These are phyloP conservation scores for Standfussiana lucernea DNA, from an alignment of 2,888 invertebrate species.

Conservation along the genomic window DNA sequence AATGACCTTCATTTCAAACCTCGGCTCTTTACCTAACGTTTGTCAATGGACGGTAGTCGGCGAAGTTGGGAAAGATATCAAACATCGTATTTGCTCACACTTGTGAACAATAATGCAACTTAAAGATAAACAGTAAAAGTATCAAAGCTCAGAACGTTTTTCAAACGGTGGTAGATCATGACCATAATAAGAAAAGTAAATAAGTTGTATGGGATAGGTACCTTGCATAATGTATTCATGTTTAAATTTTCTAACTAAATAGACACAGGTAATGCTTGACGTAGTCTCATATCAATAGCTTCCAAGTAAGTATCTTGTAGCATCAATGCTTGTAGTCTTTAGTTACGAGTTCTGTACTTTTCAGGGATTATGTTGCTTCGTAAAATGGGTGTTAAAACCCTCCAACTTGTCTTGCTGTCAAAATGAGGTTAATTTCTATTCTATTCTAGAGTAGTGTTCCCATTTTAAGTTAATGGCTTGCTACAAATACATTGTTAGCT, in stretches of 20 bases:
- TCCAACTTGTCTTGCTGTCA: neutral
- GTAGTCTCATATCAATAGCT: neutral
- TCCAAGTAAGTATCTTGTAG: neutral
- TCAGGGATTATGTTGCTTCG: neutral
- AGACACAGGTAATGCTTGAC: neutral
- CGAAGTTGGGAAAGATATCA: constrained; percentile 46
- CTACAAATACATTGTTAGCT: constrained; percentile 16
- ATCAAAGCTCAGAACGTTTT: constrained; percentile 23
- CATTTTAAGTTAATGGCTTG: constrained; percentile 20
- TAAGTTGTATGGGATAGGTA: neutral
- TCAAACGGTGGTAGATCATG: neutral
- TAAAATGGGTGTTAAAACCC: neutral
- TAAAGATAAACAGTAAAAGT: constrained; percentile 36
- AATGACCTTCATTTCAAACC: constrained; percentile 65
- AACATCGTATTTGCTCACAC: constrained; percentile 45
- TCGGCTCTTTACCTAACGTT: constrained; percentile 43
- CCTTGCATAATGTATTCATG: constrained; percentile 5
- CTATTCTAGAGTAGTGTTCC: neutral
- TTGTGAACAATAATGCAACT: constrained; percentile 49
- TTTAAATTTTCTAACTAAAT: constrained; percentile 22
- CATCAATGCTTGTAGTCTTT: neutral
- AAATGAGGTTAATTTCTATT: neutral
- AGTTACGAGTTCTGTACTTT: neutral
- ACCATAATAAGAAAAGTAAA: constrained; percentile 8
- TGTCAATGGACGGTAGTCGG: constrained; percentile 61